Base-by-base conservation (phyloP, 2,797 vertebrate species). In the Morus bassanus region DNA sequence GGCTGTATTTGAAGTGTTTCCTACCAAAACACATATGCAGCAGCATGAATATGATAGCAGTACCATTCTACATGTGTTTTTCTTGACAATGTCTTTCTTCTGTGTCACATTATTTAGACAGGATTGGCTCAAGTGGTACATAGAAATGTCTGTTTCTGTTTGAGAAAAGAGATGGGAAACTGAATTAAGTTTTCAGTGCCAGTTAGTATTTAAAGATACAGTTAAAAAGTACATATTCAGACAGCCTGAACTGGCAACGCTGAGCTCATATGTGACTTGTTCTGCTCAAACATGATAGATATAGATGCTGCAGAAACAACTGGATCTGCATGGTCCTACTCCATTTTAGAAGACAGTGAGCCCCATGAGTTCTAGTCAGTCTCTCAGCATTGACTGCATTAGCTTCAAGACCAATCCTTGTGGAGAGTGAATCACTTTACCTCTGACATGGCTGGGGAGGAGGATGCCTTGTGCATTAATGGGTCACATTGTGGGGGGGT, bases 401-500 rank as follows among this genome's bases (percentile, higher is more conserved):
- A 35, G 11, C 30, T 85, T 57, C 0, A 0, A 63, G 39, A 63
- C 24, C 18, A 43, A 0, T 63, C 14, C 30, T 54, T 56, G n/a
- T 15, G 28, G n/a, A 13, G 37, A n/a, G 18, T 31, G 14, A 64
- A 68, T 59, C 13, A 3, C 9, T 81, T 70, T 9, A 53, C 41
- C 53, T 46, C 63, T 73, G 2, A 0, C 3, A 1, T 24, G 22
- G 7, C 22, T 67, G 13, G 7, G 45, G 12, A 39, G 18, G 33
- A 77, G 31, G 45, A n/a, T 85, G 31, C 46, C 5, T 79, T 41
- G 25, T 59, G 17, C 43, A 18, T n/a, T 37, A 2, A 10, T 2
- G 10, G 14, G 7, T 46, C 3, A 0, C 9, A 18, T 0, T 35
- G 57, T 51, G 6, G 9, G 5, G 8, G 2, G n/a, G n/a, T n/a